Evolutionary conservation across 1,140 invertebrate species (phyloP).

Genomic region (Zaprionus lachaisei): DNA sequence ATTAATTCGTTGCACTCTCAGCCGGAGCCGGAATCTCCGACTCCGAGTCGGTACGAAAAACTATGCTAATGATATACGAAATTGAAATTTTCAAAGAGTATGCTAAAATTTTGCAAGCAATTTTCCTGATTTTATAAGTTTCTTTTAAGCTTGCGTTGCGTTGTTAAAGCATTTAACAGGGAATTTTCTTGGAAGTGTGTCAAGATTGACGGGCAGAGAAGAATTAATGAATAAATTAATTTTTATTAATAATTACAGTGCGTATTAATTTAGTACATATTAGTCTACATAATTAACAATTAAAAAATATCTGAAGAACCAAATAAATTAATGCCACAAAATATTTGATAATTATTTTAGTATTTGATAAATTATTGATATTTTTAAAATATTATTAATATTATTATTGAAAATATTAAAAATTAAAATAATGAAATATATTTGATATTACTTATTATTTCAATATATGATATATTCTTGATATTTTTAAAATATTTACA

Average conservation of each 20-base stretch:
- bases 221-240: conserved; percentile 1
- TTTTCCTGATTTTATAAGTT: conserved; percentile 28
- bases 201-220: neutral
- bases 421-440: too few relatives aligned
- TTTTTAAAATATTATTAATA: neutral
- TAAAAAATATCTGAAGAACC: neutral
- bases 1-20: conserved; percentile 74
- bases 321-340: too few relatives aligned
- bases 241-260: neutral
- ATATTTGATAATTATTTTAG: too few relatives aligned
- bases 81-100: conserved; percentile 72
- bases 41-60: conserved; percentile 38
- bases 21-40: neutral
- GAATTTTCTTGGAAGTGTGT: neutral
- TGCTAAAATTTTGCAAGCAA: conserved; percentile 52
- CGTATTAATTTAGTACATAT: neutral
- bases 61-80: conserved; percentile 79
- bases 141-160: neutral
- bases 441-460: too few relatives aligned
- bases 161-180: neutral
- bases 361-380: too few relatives aligned
- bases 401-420: neutral
- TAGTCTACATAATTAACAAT: neutral
- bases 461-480: too few relatives aligned
- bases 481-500: too few relatives aligned